A percentile compares a stretch with the other conserved stretches of the same genome.
Conservation (phyloP, 2,888 invertebrate species). For the Germaria angustata region DNA sequence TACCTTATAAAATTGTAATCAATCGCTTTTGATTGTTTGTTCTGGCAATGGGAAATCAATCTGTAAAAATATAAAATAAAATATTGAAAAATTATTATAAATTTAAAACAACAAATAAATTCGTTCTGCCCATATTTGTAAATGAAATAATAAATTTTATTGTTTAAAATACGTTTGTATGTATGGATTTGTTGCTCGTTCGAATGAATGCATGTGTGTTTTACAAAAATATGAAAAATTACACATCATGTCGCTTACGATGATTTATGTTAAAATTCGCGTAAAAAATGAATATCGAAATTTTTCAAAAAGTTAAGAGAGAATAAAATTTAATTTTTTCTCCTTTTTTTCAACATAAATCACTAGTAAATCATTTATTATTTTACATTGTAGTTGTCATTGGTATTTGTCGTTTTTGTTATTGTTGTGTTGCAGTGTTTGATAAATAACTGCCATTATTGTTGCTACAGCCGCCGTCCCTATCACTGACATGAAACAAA, state of each 20-base stretch:
- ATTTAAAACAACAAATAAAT: slow-evolving; percentile 49
- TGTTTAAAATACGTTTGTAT: background rate
- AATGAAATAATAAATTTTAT: background rate
- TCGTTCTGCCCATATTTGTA: background rate
- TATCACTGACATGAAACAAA: slow-evolving; percentile 44
- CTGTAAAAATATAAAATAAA: slow-evolving; percentile 40
- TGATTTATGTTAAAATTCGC: slow-evolving; percentile 47
- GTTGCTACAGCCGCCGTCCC: slow-evolving; percentile 50
- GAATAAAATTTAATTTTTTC: background rate
- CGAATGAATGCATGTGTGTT: background rate
- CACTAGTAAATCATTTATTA: slow-evolving; percentile 49
- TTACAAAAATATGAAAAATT: slow-evolving; percentile 47
- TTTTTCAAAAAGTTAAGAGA: background rate
- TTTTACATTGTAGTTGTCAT: slow-evolving; percentile 22
- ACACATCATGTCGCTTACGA: slow-evolving; percentile 32
- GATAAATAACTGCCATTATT: slow-evolving; percentile 63
- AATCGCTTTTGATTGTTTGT: slow-evolving; percentile 37
- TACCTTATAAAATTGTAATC: slow-evolving; percentile 51
- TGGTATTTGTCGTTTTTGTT: background rate
- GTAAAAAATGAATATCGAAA: slow-evolving; percentile 7
- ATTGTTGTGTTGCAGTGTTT: slow-evolving; percentile 40
- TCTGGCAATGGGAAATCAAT: slow-evolving; percentile 44
- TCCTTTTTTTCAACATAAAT: slow-evolving; percentile 32
- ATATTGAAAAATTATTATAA: slow-evolving; percentile 37
- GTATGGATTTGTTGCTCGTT: background rate